Percentiles rank a stretch among this genome's conserved stretches.
These are phyloP conservation scores for Indicator maculatus DNA, from an alignment of 2,113 vertebrate genomes.

Conservation along the genomic window DNA sequence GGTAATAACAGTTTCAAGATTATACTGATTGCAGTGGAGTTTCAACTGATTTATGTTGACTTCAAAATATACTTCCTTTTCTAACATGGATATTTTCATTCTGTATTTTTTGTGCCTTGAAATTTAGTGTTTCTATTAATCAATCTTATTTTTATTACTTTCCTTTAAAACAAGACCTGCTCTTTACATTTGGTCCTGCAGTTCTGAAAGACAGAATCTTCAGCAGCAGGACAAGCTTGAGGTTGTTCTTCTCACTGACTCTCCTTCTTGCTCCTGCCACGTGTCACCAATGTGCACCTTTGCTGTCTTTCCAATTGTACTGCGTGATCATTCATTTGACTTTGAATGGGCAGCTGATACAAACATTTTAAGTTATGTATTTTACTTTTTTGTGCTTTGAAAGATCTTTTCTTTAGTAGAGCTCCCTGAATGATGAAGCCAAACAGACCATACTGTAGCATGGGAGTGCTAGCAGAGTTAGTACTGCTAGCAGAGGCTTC, in stretches of 20 bases:
- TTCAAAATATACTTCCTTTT: background rate
- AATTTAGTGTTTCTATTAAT: background rate
- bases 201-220: background rate
- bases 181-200: background rate
- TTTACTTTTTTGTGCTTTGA: background rate
- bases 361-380: background rate
- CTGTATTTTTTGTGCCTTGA: background rate
- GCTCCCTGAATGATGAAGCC: rapidly evolving
- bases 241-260: rapidly evolving
- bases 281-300: rapidly evolving
- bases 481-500: background rate
- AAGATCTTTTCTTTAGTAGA: background rate
- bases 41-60: background rate
- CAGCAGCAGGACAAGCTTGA: background rate
- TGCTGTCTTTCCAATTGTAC: background rate
- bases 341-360: background rate
- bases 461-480: background rate
- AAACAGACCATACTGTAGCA: background rate
- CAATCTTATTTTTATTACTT: background rate
- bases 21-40: background rate
- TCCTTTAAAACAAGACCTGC: background rate
- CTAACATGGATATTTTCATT: background rate
- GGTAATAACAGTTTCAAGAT: background rate
- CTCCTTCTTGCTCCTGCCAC: background rate
- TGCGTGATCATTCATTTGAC: background rate